Evolutionary conservation across 35 echinoderm and acorn worm genomes (phyloP), one percentile per base, ranked within the genome.

Genomic region (Apostichopus japonicus): DNA sequence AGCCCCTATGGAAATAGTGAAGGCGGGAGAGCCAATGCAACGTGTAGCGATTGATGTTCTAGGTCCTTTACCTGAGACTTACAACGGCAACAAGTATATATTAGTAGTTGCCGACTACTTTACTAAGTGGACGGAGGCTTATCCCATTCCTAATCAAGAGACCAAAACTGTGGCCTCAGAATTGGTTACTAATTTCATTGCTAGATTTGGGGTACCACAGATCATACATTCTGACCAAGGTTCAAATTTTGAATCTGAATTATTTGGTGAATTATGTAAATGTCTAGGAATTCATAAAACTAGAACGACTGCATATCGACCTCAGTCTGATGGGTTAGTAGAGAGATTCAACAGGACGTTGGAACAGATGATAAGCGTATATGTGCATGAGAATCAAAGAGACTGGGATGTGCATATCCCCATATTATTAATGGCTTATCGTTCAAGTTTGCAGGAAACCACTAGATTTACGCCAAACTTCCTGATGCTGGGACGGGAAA

Each of bases 201-300:
- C 16, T 77, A 24, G 24, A 22, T 81, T 90, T 65, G 86, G 93
- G 6, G 53, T 94, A 25, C 92, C 90, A 19, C 10, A 53, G n/a
- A 44, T 55, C 55, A 33, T 94, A 14, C 93, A 96, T 44, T 91
- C 89, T 55, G 93, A 96, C 71, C 92, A 94, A 87, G 95, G 92
- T 33, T 24, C 65, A 14, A 94, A 94, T 94, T 90, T 94, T 56
- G 87, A 94, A 44, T 77, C 86, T 14, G 25, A 56, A 14, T 25
- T 94, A 17, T 90, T 94, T 80, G 58, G 27, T 17, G 86, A 94
- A 53, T 57, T 94, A 65, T 94, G 93, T 54, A 79, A 80, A 16
- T 90, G 4, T 11, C 62, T 94, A 53, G 86, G 93, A 2, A 93
- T 87, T 77, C 23, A 71, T 6, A 94, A 92, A 62, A 94, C 95